Conservation (phyloP, 2,113 vertebrate genomes). For the Phrynosoma platyrhinos region DNA sequence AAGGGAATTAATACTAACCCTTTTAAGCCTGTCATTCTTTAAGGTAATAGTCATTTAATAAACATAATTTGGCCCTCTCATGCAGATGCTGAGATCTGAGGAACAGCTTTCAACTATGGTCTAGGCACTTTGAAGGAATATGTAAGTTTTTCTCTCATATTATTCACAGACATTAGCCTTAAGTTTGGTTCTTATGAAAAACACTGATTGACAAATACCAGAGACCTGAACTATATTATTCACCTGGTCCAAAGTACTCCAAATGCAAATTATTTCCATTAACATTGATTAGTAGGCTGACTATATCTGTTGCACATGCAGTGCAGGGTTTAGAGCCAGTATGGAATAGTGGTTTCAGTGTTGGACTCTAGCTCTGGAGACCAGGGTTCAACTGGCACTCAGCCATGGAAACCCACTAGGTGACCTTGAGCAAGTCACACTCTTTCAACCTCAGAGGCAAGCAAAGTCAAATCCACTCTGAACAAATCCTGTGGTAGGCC, state of each 20-base stretch:
- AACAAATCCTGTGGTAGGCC: too few species aligned
- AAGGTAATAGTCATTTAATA: conserved; percentile 36
- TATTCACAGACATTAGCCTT: background rate
- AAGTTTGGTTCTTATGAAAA: background rate
- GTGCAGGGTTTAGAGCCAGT: background rate
- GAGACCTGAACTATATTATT: too few species aligned
- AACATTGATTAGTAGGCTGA: background rate
- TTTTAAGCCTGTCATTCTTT: conserved; percentile 57
- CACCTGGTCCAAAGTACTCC: background rate
- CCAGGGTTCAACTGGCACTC: too few species aligned
- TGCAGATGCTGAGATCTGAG: background rate
- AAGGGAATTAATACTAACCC: conserved; percentile 55
- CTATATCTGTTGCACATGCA: background rate
- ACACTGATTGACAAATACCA: background rate
- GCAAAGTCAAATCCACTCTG: too few species aligned
- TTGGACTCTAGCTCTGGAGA: too few species aligned
- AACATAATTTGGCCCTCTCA: conserved; percentile 31
- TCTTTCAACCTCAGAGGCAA: too few species aligned
- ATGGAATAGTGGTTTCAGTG: too few species aligned
- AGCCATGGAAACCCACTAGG: too few species aligned
- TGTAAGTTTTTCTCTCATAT: background rate
- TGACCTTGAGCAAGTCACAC: too few species aligned
- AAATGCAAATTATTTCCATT: background rate
- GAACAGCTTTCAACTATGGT: conserved; percentile 2
- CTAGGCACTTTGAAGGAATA: conserved; percentile 1